Percentiles rank a stretch among this genome's conserved stretches.
Evolutionary conservation across 2,797 vertebrate species (phyloP).

Genomic region (Fistularia tabacaria): DNA sequence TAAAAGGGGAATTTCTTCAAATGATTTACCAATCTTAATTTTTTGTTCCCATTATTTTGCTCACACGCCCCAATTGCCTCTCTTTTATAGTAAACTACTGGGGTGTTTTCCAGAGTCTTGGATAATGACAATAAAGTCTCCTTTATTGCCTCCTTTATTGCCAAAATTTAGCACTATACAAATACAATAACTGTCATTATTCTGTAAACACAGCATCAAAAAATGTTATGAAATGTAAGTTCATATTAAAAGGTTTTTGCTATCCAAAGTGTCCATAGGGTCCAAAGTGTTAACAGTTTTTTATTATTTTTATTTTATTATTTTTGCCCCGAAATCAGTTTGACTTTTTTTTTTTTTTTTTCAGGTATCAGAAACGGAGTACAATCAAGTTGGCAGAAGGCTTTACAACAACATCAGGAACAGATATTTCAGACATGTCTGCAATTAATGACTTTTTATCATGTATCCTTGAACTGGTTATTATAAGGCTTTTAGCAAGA

Average conservation of each 20-base stretch:
- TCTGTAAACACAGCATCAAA: not conserved
- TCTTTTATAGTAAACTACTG: no score
- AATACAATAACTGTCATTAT: no score
- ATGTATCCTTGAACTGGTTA: conserved; percentile 80
- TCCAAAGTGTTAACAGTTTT: no score
- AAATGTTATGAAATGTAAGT: not conserved
- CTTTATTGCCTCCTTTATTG: no score
- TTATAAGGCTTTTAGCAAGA: conserved; percentile 9
- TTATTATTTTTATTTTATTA: no score
- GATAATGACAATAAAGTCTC: conserved; percentile 5
- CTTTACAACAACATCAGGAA: conserved; percentile 61
- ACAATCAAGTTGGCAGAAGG: conserved; percentile 60
- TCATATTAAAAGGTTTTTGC: not conserved
- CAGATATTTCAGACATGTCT: conserved; percentile 81
- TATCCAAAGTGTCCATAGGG: no score
- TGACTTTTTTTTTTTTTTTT: conserved; percentile 4
- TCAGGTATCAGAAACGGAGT: conserved; percentile 80
- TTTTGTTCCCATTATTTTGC: no score
- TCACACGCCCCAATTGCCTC: no score
- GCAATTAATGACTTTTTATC: conserved; percentile 89
- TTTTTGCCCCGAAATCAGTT: not conserved
- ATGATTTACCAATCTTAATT: no score
- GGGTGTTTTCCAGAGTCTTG: conserved; percentile 2
- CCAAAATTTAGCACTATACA: no score
- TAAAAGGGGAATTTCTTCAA: no score